These are phyloP conservation scores for Elysia chlorotica DNA, from an alignment of 1,140 invertebrate species.

Conservation along the genomic window DNA sequence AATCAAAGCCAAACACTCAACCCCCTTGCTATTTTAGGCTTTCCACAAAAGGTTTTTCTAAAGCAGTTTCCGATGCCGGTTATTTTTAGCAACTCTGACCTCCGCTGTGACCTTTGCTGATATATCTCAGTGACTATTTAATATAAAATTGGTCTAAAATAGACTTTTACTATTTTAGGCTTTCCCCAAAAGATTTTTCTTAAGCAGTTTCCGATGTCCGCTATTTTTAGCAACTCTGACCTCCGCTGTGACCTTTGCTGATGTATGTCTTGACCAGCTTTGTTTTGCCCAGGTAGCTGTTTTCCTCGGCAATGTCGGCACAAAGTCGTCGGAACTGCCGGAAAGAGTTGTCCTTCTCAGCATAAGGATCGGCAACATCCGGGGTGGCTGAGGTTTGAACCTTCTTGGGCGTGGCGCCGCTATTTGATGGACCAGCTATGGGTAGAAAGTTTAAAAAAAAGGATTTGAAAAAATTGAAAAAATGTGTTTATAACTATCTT, in stretches of 20 bases:
- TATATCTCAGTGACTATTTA: no score
- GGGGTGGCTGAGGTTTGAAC: background rate
- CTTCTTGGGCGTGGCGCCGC: background rate
- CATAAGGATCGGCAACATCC: constrained; percentile 20
- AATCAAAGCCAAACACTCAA: no score
- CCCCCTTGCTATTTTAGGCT: no score
- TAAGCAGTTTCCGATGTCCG: no score
- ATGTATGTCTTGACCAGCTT: constrained; percentile 75
- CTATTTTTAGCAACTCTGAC: no score
- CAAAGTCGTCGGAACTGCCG: constrained; percentile 79
- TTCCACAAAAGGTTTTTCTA: no score
- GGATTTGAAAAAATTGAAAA: background rate
- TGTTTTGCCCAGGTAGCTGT: constrained; percentile 84
- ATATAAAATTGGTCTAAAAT: no score
- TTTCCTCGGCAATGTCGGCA: constrained; percentile 74
- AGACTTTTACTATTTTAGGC: no score
- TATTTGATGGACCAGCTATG: background rate
- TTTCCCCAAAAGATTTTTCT: no score
- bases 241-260: constrained; percentile 66
- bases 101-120: constrained; percentile 68
- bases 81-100: no score
- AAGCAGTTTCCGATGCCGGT: no score
- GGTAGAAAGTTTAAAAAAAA: no score
- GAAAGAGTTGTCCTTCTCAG: constrained; percentile 67
- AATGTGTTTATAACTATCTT: background rate